These are phyloP conservation scores for Tauraco hartlaubi DNA, from an alignment of 2,797 vertebrate genomes.

Conservation along the genomic window DNA sequence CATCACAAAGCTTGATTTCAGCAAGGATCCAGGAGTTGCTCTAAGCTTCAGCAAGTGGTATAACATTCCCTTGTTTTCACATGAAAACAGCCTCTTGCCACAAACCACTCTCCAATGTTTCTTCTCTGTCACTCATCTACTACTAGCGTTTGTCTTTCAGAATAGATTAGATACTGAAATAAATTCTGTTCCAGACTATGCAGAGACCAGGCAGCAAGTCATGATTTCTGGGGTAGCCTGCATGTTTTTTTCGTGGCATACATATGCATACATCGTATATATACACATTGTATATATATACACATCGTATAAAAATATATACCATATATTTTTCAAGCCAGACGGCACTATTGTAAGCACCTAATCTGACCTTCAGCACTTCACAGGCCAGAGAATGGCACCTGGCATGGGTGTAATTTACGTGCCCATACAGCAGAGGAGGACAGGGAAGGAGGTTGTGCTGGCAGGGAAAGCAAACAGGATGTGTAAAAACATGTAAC, in stretches of 20 bases:
- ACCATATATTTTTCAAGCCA: neutral
- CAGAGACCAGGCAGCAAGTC: neutral
- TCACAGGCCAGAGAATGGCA: neutral
- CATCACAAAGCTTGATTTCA: slow-evolving; percentile 72
- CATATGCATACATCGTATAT: too few species aligned
- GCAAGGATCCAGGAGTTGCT: slow-evolving; percentile 68
- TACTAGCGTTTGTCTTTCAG: slow-evolving; percentile 62
- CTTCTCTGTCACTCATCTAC: slow-evolving; percentile 50
- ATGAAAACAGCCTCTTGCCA: slow-evolving; percentile 78
- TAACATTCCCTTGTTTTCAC: slow-evolving; percentile 78
- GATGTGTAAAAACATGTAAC: neutral
- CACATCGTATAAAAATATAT: too few species aligned
- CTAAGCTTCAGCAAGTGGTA: slow-evolving; percentile 72
- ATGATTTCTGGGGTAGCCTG: neutral
- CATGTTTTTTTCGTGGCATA: neutral
- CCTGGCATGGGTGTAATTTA: neutral
- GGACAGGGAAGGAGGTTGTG: neutral
- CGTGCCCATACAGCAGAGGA: neutral
- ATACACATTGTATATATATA: neutral
- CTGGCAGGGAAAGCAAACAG: neutral
- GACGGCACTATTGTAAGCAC: neutral
- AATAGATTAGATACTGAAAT: slow-evolving; percentile 14
- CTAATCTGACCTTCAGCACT: neutral
- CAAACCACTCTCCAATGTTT: slow-evolving; percentile 39
- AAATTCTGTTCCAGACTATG: slow-evolving; percentile 50